Evolutionary conservation across 2,888 invertebrate genomes (phyloP).

Genomic region (Bombyx huttoni): DNA sequence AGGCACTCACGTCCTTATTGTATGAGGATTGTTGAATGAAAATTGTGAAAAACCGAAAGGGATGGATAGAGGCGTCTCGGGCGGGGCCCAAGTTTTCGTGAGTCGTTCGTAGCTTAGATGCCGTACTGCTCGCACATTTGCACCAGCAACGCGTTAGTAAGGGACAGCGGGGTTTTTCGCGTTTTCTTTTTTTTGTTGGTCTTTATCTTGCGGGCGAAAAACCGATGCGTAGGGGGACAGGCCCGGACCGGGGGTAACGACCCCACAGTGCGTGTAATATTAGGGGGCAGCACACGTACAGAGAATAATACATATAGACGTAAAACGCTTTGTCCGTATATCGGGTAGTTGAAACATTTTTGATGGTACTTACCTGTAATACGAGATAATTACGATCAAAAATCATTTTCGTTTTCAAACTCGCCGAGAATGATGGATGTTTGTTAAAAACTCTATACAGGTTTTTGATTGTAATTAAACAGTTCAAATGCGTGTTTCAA

Average conservation of each 20-base stretch:
- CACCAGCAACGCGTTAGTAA: slow-evolving; percentile 24
- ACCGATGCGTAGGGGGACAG: slow-evolving; percentile 54
- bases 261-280: slow-evolving; percentile 61
- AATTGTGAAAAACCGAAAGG: slow-evolving; percentile 72
- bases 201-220: slow-evolving; percentile 69
- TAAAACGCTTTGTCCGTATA: slow-evolving; percentile 7
- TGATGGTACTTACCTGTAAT: slow-evolving; percentile 56
- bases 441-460: slow-evolving; percentile 9
- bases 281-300: slow-evolving; percentile 41
- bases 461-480: slow-evolving; percentile 19
- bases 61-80: slow-evolving; percentile 71
- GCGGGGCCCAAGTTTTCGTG: slow-evolving; percentile 71
- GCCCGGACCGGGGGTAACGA: slow-evolving; percentile 33
- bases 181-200: slow-evolving; percentile 71
- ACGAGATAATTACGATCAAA: slow-evolving; percentile 58
- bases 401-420: slow-evolving; percentile 38
- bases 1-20: slow-evolving; percentile 16
- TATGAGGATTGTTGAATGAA: slow-evolving; percentile 35
- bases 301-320: slow-evolving; percentile 37
- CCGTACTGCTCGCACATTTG: slow-evolving; percentile 44
- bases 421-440: slow-evolving; percentile 30
- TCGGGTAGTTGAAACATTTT: slow-evolving; percentile 67
- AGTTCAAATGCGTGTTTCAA: neutral
- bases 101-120: slow-evolving; percentile 68
- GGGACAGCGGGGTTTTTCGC: slow-evolving; percentile 62